Base-by-base conservation (phyloP, 1,140 invertebrate genomes). In the Neodiprion fabricii region DNA sequence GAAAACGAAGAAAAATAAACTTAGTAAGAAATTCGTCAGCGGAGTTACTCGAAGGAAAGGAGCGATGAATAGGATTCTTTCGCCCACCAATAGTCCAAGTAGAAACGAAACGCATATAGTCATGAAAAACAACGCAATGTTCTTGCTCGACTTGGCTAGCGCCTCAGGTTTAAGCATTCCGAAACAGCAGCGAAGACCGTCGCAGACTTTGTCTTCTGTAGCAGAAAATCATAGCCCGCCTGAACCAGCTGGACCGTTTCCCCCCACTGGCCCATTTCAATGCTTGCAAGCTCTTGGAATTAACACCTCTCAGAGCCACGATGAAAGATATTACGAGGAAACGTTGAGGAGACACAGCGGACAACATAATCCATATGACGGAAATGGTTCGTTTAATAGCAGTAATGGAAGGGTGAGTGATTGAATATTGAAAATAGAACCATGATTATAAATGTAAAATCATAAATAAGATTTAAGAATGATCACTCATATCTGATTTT, bases 81-180 rank as follows among this genome's bases (percentile, higher is more conserved):
- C 90, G 28, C 87, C 89, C 7, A 79, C 87, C 17, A 81, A 75
- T 10, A 82, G 81, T 72, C 81, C 86, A 0, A 80, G 79, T n/a
- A 81, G 73, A 7, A 82, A 89, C 61, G 93, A 96, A 67, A 91
- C 93, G 8, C 96, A 97, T 82, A 83, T 93, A 14, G 91, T 94
- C 0, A 95, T 99, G 90, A 95, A 95, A 77, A 96, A 97, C 82
- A 99, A 99, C 86, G 96, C 98, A 0, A 92, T 97, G 88, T 99
- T 99, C 84, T 86, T 99, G 11, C 87, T 99, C 71, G 97, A 98
- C 82, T 85, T 99, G 68, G 94, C 94, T 1, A 94, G 94, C 78
- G 91, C 95, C 1, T 92, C 90, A 11, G 90, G 90, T 11, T 77
- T 90, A 1, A 90, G 83, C 67, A 87, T 88, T 68, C 86, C 87